Conservation (phyloP, 2,113 vertebrate species). For the Thunnus thynnus region DNA sequence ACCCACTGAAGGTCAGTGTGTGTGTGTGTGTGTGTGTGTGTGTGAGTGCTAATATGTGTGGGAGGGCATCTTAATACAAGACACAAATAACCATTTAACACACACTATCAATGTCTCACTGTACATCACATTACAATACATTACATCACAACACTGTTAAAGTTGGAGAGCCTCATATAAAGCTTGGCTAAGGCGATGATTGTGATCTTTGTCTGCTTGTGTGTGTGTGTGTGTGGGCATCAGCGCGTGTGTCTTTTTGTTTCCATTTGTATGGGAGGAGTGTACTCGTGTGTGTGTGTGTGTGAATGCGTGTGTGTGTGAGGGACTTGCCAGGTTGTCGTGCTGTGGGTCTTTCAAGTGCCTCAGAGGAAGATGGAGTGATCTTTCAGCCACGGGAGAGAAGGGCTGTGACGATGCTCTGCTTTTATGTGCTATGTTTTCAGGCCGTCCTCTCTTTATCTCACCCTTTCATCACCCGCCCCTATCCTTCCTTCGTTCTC, state of each 20-base stretch:
- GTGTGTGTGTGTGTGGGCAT: neutral
- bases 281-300: slow-evolving; percentile 2
- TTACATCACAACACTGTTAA: slow-evolving; percentile 2
- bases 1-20: slow-evolving; percentile 70
- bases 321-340: neutral
- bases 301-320: slow-evolving; percentile 1
- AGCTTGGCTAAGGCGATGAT: neutral
- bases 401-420: slow-evolving; percentile 30
- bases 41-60: neutral
- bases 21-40: slow-evolving; percentile 36
- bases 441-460: slow-evolving; percentile 29
- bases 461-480: slow-evolving; percentile 42
- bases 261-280: neutral
- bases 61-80: neutral
- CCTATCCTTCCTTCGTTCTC: slow-evolving; percentile 7
- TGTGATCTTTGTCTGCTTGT: slow-evolving; percentile 6
- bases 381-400: slow-evolving; percentile 30
- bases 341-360: slow-evolving; percentile 48
- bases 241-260: neutral
- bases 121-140: slow-evolving; percentile 18
- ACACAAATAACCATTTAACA: slow-evolving; percentile 12
- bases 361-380: slow-evolving; percentile 32
- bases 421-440: slow-evolving; percentile 46
- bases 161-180: slow-evolving; percentile 3
- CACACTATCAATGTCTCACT: slow-evolving; percentile 19